Base-by-base conservation (phyloP, 2,113 vertebrate genomes). In the Austrofundulus limnaeus region DNA sequence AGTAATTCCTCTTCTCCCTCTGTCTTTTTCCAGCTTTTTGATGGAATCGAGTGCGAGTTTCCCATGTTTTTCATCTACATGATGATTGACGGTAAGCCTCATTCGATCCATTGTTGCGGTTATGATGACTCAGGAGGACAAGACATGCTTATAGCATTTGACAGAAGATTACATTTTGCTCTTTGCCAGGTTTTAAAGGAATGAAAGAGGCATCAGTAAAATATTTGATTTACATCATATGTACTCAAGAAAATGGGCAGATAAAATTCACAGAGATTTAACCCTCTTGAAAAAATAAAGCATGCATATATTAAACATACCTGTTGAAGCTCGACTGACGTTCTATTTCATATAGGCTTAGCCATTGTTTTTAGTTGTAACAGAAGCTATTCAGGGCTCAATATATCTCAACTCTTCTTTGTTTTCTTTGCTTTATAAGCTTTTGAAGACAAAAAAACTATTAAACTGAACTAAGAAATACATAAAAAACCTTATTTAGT, bases 1-100 rank as follows among this genome's bases (percentile, higher is more conserved):
- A 84, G 64, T 81, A 73, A 80, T 67, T 61, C 38, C 23, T 43
- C 19, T 34, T 83, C 66, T 86, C 78, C 10, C 5, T 78, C 82
- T 87, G 19, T 84, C 59, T 88, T 77, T 70, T 88, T 88, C 38
- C 88, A 99, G 97, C 94, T 98, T 39, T 99, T 99, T 89, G 97
- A 99, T 81, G 97, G 95, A 65, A 98, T 99, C 68, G 96, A 99
- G 81, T 99, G 97, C 84, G 96, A 99, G 94, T 99, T 99, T 83
- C 97, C 97, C 60, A 86, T 99, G 58, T 99, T 99, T 89, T 99
- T 96, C 82, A 94, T 99, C 91, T 96, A 95, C 87, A 97, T 99
- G 97, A 96, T 98, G 89, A 99, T 99, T 76, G 97, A 99, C 79
- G 97, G 97, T 99, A 91, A 95, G 97, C 89, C 66, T 71, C 48